Evolutionary conservation across 2,797 vertebrate genomes (phyloP).

Genomic region (Melanogrammus aeglefinus): DNA sequence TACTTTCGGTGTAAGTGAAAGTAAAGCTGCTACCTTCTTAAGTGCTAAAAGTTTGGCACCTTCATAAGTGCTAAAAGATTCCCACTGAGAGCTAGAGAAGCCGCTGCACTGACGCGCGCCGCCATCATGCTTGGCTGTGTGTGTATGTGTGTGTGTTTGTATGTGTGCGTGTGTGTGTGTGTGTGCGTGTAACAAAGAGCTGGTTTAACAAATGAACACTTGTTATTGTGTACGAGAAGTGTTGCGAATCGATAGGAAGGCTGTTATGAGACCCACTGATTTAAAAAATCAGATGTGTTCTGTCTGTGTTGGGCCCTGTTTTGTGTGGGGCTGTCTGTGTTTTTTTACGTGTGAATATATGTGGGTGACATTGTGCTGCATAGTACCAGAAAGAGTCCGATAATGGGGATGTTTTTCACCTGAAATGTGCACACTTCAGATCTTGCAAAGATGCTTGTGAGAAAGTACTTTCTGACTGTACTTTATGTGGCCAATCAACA

Average conservation of each 20-base stretch:
- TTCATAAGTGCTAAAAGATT: too few species aligned
- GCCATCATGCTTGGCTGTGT: background rate
- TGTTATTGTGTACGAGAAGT: background rate
- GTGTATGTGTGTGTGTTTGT: background rate
- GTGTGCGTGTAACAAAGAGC: background rate
- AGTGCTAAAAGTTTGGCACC: too few species aligned
- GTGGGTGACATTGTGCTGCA: constrained; percentile 5
- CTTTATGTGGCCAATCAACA: too few species aligned
- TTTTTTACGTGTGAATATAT: background rate
- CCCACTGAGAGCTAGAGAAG: too few species aligned
- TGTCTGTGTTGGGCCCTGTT: constrained; percentile 3
- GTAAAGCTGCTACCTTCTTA: too few species aligned
- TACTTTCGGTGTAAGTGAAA: too few species aligned
- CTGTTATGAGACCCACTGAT: constrained; percentile 13
- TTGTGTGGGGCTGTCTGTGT: constrained; percentile 16
- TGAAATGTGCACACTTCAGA: too few species aligned
- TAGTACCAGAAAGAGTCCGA: background rate
- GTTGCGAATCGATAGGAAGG: constrained; percentile 12
- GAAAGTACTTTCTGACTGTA: too few species aligned
- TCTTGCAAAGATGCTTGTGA: too few species aligned
- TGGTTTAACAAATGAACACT: background rate
- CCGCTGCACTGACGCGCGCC: too few species aligned
- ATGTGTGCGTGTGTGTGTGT: background rate
- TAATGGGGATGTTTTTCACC: background rate
- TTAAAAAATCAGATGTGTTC: constrained; percentile 10